Evolutionary conservation across 2,113 vertebrate genomes (phyloP), one percentile per base, ranked within the genome.

Genomic region (Saimiri boliviensis): DNA sequence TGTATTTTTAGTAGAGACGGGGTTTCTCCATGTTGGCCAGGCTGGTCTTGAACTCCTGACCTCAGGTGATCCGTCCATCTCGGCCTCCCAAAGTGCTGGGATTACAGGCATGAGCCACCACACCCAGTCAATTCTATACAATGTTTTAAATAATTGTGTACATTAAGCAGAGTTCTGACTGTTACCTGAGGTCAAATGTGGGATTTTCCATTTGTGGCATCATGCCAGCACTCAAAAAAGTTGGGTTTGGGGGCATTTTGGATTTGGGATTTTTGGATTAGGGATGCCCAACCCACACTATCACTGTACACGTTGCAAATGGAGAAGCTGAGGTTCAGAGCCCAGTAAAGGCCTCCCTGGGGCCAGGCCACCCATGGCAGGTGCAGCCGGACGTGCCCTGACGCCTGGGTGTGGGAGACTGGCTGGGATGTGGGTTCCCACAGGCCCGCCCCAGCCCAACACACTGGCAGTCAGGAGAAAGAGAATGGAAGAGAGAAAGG

Each of bases 321-420:
- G 23, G 82, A 30, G 37, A 49, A 77, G 68, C 19, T 5, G 52
- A 85, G 77, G 49, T 23, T 40, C n/a, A 32, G 49, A 86, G 42
- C 60, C 0, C 0, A 27, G 27, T 8, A 42, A 20, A 60, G 70
- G 63, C 45, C 58, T 1, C 12, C 35, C 35, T 5, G 12, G 9
- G 52, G 71, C 21, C 71, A 73, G 17, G 52, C 37, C 45, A 49
- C 49, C 52, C 2, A 35, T 1, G 14, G 56, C 45, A 66, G 37
- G 74, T 19, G 17, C 25, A 21, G 35, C 40, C 2, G 2, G 82
- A 0, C 0, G 0, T 5, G 13, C 9, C 40, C 56, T 6, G 9
- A 17, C 42, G 40, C 23, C 23, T 17, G 49, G 1, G 23, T 0
- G 17, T 27, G 19, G 70, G 30, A 10, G 4, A n/a, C 23, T 0